Percentiles rank a stretch among this genome's conserved stretches.
phyloP scores from a whole-genome alignment of 2,797 vertebrate genomes.

The Scleropages formosus region DNA sequence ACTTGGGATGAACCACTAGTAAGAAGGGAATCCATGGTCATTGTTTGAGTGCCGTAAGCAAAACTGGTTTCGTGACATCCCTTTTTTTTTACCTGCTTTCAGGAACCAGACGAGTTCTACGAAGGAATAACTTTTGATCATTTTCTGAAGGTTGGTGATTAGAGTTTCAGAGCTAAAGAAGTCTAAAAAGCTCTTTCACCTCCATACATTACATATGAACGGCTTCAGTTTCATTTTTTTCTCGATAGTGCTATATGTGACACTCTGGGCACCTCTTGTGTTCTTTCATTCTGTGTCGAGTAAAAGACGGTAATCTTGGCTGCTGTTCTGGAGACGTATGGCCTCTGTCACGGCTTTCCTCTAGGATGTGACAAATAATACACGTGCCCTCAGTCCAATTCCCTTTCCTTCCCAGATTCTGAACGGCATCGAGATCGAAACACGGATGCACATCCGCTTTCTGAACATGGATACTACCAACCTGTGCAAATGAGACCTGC shows the following conservation, averaged over 20 bases:
- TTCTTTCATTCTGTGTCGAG: not conserved
- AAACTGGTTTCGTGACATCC: not conserved
- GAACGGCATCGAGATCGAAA: conserved; percentile 87
- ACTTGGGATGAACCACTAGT: no score
- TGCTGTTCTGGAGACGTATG: not conserved
- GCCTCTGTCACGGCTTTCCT: no score
- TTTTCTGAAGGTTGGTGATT: conserved; percentile 84
- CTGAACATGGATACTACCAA: conserved; percentile 82
- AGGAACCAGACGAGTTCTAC: conserved; percentile 90
- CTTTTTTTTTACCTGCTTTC: conserved; percentile 28
- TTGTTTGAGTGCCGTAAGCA: no score
- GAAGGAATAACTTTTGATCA: conserved; percentile 95
- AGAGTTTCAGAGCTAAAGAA: not conserved
- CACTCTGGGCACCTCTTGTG: not conserved
- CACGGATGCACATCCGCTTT: conserved; percentile 90
- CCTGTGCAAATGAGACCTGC: conserved; percentile 77
- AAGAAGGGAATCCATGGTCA: no score
- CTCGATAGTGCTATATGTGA: no score
- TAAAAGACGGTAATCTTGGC: not conserved
- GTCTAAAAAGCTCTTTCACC: not conserved
- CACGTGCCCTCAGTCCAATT: not conserved
- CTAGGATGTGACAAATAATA: not conserved
- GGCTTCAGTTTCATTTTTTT: no score
- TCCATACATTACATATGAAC: not conserved
- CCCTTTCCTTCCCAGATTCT: conserved; percentile 74